phyloP scores from a whole-genome alignment of 2,797 vertebrate genomes.

The Coendou prehensilis region DNA sequence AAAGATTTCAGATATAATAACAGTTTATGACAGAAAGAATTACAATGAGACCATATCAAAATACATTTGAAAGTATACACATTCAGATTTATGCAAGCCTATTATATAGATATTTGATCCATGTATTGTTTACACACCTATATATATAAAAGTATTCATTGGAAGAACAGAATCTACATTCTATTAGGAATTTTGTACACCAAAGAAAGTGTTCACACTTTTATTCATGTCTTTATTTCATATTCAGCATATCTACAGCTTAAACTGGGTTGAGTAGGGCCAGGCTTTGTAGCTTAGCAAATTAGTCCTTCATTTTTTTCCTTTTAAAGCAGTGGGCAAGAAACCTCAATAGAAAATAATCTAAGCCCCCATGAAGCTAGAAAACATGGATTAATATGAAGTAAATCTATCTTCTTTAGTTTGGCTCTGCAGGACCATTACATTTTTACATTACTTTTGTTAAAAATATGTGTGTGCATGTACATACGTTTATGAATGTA shows the following conservation, averaged over 20 bases:
- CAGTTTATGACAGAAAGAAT: slow-evolving; percentile 83
- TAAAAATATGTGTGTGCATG: neutral
- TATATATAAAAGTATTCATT: slow-evolving; percentile 3
- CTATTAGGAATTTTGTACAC: slow-evolving; percentile 62
- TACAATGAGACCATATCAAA: slow-evolving; percentile 74
- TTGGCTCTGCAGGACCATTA: slow-evolving; percentile 71
- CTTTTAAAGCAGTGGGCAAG: slow-evolving; percentile 74
- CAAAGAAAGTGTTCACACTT: slow-evolving; percentile 66
- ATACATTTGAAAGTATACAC: slow-evolving; percentile 70
- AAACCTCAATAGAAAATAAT: slow-evolving; percentile 81
- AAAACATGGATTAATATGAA: slow-evolving; percentile 75
- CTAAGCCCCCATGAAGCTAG: slow-evolving; percentile 62
- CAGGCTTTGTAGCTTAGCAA: slow-evolving; percentile 77
- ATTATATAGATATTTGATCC: slow-evolving; percentile 33
- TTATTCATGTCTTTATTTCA: slow-evolving; percentile 72
- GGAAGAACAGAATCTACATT: slow-evolving; percentile 41
- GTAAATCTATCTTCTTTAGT: slow-evolving; percentile 59
- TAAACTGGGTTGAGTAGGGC: slow-evolving; percentile 67
- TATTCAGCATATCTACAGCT: slow-evolving; percentile 69
- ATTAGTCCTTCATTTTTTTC: slow-evolving; percentile 73
- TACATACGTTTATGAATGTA: neutral
- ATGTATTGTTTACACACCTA: slow-evolving; percentile 66
- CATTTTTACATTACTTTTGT: slow-evolving; percentile 8
- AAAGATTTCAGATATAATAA: slow-evolving; percentile 85
- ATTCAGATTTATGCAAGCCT: neutral